Evolutionary conservation across 1,140 invertebrate genomes (phyloP).

Genomic region (Ectropis grisescens): DNA sequence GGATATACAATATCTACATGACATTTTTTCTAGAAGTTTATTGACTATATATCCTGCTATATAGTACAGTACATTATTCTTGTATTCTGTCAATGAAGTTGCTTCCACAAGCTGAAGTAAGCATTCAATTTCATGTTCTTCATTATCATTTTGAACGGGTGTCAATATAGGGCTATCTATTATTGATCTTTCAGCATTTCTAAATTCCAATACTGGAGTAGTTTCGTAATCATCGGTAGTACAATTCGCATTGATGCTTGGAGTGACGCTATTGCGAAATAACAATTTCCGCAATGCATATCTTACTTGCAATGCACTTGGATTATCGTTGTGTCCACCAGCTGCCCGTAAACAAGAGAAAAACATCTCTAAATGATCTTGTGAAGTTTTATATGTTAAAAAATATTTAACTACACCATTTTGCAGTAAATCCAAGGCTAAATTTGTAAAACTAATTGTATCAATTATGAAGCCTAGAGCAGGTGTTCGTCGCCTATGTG

Average conservation of each 20-base stretch:
- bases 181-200: not conserved
- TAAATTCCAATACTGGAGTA: constrained; percentile 9
- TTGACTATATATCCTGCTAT: constrained; percentile 14
- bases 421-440: constrained; percentile 5
- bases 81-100: too few species aligned
- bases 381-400: constrained; percentile 26
- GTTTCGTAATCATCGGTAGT: constrained; percentile 5
- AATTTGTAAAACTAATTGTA: constrained; percentile 7
- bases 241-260: constrained; percentile 19
- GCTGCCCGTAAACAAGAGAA: constrained; percentile 19
- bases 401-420: constrained; percentile 18
- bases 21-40: constrained; percentile 11
- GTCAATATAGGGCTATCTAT: too few species aligned
- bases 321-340: constrained; percentile 22
- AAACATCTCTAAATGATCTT: constrained; percentile 31
- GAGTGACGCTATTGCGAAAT: constrained; percentile 15
- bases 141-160: not conserved
- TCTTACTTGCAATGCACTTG: constrained; percentile 15
- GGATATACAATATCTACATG: not conserved
- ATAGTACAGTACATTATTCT: constrained; percentile 14
- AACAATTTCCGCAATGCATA: constrained; percentile 17
- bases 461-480: too few species aligned
- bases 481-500: too few species aligned
- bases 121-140: not conserved
- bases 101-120: constrained; percentile 8